A percentile compares a stretch with the other conserved stretches of the same genome.
These are phyloP conservation scores for Brachyhypopomus occidentalis DNA, from an alignment of 2,113 vertebrate species.

Conservation along the genomic window DNA sequence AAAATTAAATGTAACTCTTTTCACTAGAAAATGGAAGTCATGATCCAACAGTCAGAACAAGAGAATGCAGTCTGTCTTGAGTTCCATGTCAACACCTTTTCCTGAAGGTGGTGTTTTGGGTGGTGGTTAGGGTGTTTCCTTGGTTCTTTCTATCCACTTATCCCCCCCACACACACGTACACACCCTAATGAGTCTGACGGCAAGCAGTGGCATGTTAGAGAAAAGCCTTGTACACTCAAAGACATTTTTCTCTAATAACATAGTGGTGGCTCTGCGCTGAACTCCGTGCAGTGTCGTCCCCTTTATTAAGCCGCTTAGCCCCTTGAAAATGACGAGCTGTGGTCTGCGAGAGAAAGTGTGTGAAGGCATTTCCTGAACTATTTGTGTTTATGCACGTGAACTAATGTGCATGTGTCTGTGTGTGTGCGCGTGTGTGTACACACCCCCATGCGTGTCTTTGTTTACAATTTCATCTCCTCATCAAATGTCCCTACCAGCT, in stretches of 20 bases:
- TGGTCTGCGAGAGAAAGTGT: constrained; percentile 22
- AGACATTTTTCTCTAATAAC: constrained; percentile 23
- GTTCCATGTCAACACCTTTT: neutral
- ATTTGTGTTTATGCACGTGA: neutral
- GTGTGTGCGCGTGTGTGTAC: too few relatives aligned
- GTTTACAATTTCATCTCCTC: neutral
- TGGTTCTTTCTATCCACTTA: neutral
- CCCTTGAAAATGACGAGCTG: constrained; percentile 7
- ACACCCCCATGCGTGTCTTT: constrained; percentile 8
- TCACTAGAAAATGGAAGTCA: constrained; percentile 11
- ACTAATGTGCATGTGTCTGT: too few relatives aligned
- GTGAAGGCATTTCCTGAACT: constrained; percentile 31
- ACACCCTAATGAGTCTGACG: constrained; percentile 7
- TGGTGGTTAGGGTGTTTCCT: neutral
- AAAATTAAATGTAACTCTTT: constrained; percentile 9
- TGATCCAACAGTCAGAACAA: neutral
- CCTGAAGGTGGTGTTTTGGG: neutral
- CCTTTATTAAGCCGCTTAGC: constrained; percentile 40
- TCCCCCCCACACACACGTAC: neutral
- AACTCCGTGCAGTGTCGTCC: neutral
- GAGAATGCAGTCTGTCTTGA: neutral
- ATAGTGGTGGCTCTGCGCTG: constrained; percentile 1
- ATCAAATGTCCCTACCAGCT: neutral
- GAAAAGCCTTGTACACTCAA: constrained; percentile 17
- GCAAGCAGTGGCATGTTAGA: constrained; percentile 30